phyloP scores from a whole-genome alignment of 2,113 vertebrate species.

The Coreoperca whiteheadi region DNA sequence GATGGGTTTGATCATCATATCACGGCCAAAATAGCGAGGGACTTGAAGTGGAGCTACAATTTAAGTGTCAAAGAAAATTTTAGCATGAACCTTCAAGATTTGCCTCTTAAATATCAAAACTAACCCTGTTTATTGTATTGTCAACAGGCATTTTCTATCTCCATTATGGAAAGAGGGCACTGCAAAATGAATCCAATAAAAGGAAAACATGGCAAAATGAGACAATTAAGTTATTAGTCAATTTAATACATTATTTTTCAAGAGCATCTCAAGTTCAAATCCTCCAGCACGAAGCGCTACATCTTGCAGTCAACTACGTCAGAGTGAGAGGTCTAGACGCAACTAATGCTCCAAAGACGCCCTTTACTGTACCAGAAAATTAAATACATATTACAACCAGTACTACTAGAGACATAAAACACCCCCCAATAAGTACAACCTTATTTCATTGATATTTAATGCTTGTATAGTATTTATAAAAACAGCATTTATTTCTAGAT shows the following conservation, averaged over 20 bases:
- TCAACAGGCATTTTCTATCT: constrained; percentile 71
- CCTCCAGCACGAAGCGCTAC: constrained; percentile 9
- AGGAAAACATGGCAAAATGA: constrained; percentile 50
- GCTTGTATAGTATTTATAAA: constrained; percentile 2
- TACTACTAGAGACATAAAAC: constrained; percentile 15
- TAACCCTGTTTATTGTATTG: constrained; percentile 74
- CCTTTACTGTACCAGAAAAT: constrained; percentile 37
- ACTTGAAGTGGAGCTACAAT: constrained; percentile 16
- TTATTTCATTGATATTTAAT: constrained; percentile 8
- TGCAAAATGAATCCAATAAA: constrained; percentile 77
- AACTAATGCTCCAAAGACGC: constrained; percentile 10
- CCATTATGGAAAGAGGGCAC: constrained; percentile 50
- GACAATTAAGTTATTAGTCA: constrained; percentile 6
- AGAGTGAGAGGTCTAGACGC: neutral
- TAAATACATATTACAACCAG: constrained; percentile 46
- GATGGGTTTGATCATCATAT: constrained; percentile 33
- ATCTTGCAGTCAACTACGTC: constrained; percentile 1
- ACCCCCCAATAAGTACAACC: constrained; percentile 21
- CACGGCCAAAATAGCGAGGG: constrained; percentile 6
- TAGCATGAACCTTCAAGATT: constrained; percentile 79
- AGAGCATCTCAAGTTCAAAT: constrained; percentile 11
- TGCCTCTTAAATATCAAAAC: constrained; percentile 73
- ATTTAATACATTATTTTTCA: constrained; percentile 49
- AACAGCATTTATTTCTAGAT: constrained; percentile 19
- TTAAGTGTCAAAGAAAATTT: constrained; percentile 37